These are phyloP conservation scores for Clepsis dumicolana DNA, from an alignment of 2,888 invertebrate genomes.

Conservation along the genomic window DNA sequence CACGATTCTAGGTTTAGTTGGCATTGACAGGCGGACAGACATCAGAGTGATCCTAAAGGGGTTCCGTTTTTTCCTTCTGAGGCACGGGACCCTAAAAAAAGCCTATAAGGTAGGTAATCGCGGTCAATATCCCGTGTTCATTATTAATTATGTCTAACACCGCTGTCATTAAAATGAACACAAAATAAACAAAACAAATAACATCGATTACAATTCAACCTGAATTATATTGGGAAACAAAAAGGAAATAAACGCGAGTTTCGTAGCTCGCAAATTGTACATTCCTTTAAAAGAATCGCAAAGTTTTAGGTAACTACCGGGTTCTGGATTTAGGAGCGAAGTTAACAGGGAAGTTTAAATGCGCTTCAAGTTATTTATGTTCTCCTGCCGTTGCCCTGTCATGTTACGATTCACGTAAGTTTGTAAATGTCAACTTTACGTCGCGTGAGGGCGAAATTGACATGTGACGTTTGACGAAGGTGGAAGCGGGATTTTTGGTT, in stretches of 20 bases:
- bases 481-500: background rate
- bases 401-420: background rate
- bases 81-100: too few species aligned
- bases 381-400: background rate
- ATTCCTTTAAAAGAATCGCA: slow-evolving; percentile 26
- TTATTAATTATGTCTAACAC: background rate
- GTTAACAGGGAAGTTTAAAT: slow-evolving; percentile 13
- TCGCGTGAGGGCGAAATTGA: background rate
- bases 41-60: too few species aligned
- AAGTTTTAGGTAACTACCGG: slow-evolving; percentile 11
- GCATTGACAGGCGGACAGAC: too few species aligned
- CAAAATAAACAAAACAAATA: background rate
- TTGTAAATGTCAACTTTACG: slow-evolving; percentile 6
- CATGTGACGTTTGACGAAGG: background rate
- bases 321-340: slow-evolving; percentile 20
- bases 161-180: background rate
- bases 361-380: slow-evolving; percentile 8
- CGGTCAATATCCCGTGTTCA: too few species aligned
- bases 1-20: too few species aligned
- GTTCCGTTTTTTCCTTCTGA: too few species aligned
- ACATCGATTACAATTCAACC: background rate
- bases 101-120: too few species aligned
- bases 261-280: slow-evolving; percentile 23
- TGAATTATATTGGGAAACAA: background rate
- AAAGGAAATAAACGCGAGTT: background rate